Conservation (phyloP, 1,140 invertebrate genomes). For the Cylas formicarius region DNA sequence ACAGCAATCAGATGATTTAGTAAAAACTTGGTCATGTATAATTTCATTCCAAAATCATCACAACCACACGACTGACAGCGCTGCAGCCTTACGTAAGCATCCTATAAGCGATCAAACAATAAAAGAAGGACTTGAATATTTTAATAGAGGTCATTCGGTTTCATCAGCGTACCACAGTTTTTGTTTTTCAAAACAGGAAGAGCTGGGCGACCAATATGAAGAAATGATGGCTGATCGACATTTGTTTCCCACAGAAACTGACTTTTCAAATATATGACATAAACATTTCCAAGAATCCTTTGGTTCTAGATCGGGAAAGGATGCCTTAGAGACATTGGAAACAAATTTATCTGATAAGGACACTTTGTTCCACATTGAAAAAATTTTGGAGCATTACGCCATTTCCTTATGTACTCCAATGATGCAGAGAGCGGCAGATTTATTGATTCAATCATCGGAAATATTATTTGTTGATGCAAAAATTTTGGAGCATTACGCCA, state of each 20-base stretch:
- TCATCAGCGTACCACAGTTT: constrained; percentile 5
- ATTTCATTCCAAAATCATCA: too few species aligned
- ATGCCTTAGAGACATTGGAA: constrained; percentile 2
- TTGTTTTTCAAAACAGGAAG: constrained; percentile 1
- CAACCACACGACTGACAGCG: constrained; percentile 3
- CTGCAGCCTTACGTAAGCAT: not conserved
- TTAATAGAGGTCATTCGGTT: constrained; percentile 2
- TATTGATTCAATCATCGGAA: constrained; percentile 10
- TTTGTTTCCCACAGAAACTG: not conserved
- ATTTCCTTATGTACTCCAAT: constrained; percentile 3
- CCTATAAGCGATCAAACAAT: not conserved
- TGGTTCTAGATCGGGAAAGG: constrained; percentile 6
- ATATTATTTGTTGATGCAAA: constrained; percentile 15
- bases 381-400: constrained; percentile 1
- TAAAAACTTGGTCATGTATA: too few species aligned
- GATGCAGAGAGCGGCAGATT: constrained; percentile 11
- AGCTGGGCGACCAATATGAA: constrained; percentile 9
- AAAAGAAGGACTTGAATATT: constrained; percentile 1
- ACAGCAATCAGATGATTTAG: too few species aligned
- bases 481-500: constrained; percentile 8
- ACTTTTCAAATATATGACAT: constrained; percentile 5
- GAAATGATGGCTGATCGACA: constrained; percentile 1
- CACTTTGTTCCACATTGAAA: too few species aligned
- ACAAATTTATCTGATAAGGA: not conserved
- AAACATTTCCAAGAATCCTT: constrained; percentile 2